Base-by-base conservation (phyloP, 2,113 vertebrate genomes). In the Rhadina sibilatrix region DNA sequence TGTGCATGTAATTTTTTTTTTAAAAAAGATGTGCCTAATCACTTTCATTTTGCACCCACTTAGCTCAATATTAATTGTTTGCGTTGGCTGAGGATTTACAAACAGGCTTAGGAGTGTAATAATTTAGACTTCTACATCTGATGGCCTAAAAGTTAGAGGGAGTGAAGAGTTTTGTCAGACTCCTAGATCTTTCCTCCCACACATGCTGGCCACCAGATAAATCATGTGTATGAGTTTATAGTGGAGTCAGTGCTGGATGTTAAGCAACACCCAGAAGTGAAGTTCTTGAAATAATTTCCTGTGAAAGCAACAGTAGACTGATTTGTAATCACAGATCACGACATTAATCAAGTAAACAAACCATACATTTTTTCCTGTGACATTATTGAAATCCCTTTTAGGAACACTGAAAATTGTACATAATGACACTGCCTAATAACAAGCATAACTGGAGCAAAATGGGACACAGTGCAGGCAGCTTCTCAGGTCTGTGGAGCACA, bases 281-380 rank as follows among this genome's bases (percentile, higher is more conserved):
- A 96, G 94, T 96, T 96, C 96, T 94, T 97, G 97, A 97, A 97
- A 97, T 97, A 95, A 97, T 97, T 97, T 97, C 96, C 97, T 97
- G 94, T 94, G 93, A 96, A 97, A 96, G 95, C 93, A 96, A 87
- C 83, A 97, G 96, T 74, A 96, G 96, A 94, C 95, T 96, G 96
- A 96, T 95, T 91, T 97, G 96, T 95, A 96, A 97, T 97, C 94
- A 95, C 15, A 91, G 95, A 96, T 96, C 87, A 81, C 15, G 4
- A 74, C 95, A 97, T 96, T 93, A 96, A 97, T 97, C 95, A 96
- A 94, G 87, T 96, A 96, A 96, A 95, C 95, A 97, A 97, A 94
- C 92, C 91, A 89, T 95, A 85, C 54, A 52, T 95, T 97, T 96
- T 96, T 96, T 95, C 59, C 89, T 87, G 71, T 92, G 78, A 84